phyloP scores from a whole-genome alignment of 2,888 invertebrate genomes.

The Drosophila melanocephala region DNA sequence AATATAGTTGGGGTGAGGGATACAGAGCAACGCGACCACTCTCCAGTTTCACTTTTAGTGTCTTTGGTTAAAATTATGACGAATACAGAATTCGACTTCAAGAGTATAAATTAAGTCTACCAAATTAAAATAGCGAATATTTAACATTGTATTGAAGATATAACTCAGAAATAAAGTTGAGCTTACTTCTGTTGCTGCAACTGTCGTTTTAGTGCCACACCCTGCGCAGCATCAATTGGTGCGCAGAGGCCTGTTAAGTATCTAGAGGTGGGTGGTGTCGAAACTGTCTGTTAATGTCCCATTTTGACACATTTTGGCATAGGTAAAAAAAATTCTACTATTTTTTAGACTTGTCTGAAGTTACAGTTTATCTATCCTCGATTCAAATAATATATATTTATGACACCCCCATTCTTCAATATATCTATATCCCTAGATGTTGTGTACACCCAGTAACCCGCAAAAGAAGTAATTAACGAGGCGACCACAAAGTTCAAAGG shows the following conservation, averaged over 20 bases:
- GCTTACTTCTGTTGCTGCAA: constrained; percentile 14
- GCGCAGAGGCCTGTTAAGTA: constrained; percentile 34
- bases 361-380: neutral
- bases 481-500: neutral
- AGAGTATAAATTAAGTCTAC: neutral
- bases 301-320: constrained; percentile 42
- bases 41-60: neutral
- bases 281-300: constrained; percentile 31
- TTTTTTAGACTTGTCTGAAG: neutral
- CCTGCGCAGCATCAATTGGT: constrained; percentile 52
- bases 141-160: neutral
- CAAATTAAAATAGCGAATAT: neutral
- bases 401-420: neutral
- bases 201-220: constrained; percentile 54
- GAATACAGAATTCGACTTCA: neutral
- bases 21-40: too few relatives aligned
- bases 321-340: constrained; percentile 15
- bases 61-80: neutral
- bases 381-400: neutral
- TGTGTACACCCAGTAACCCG: neutral
- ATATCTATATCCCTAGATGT: neutral
- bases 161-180: neutral
- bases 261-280: neutral
- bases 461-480: neutral
- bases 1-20: neutral